Evolutionary conservation across 2,113 vertebrate genomes (phyloP).

Genomic region (Boleophthalmus pectinirostris): DNA sequence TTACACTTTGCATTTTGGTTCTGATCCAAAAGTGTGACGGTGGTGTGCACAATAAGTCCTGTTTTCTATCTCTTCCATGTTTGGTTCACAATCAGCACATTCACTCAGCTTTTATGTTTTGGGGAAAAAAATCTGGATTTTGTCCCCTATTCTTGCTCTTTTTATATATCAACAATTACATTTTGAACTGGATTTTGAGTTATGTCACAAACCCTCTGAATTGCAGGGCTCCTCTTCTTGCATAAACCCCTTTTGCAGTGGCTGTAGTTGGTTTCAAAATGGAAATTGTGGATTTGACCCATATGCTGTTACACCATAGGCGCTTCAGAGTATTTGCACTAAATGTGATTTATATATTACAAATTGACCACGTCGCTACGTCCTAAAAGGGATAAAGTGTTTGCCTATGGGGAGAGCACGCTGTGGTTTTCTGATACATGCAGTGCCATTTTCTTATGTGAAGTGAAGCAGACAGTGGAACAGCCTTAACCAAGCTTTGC

Average conservation of each 20-base stretch:
- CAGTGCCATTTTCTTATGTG: neutral
- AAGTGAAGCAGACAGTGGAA: slow-evolving; percentile 5
- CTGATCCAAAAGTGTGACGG: neutral
- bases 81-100: neutral
- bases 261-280: neutral
- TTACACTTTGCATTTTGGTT: neutral
- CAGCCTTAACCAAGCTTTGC: neutral
- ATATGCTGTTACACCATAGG: neutral
- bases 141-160: neutral
- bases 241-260: neutral
- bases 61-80: neutral
- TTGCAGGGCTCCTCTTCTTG: neutral
- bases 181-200: too few relatives aligned
- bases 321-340: neutral
- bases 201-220: neutral
- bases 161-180: neutral
- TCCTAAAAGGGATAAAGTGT: neutral
- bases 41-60: neutral
- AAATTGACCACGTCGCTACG: neutral
- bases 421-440: neutral
- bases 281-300: neutral
- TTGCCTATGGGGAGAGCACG: neutral
- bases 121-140: neutral
- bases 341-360: neutral
- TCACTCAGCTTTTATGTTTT: neutral